These are phyloP conservation scores for Bambusicola thoracicus DNA, from an alignment of 2,113 vertebrate species.

Conservation along the genomic window DNA sequence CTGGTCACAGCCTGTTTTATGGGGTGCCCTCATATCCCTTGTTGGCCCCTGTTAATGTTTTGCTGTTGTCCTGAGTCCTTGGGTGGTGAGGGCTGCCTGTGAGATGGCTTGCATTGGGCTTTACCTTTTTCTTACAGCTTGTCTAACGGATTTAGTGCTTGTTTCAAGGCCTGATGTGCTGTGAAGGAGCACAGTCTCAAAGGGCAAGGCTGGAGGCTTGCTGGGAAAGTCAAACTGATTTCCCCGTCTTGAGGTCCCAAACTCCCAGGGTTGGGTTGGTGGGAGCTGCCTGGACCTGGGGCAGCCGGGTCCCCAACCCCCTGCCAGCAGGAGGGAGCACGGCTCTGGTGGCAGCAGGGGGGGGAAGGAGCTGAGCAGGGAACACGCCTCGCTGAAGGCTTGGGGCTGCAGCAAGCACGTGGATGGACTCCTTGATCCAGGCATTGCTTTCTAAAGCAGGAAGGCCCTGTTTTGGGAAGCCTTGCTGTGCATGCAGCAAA, in stretches of 20 bases:
- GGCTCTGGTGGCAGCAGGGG: not conserved
- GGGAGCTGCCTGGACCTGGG: not conserved
- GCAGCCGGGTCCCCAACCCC: no score
- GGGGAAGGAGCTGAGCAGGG: not conserved
- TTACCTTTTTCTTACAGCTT: not conserved
- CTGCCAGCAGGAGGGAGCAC: not conserved
- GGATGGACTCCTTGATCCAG: not conserved
- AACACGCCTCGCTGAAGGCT: no score
- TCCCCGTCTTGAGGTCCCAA: not conserved
- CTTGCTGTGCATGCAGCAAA: not conserved
- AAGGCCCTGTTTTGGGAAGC: not conserved
- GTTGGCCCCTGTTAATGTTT: not conserved
- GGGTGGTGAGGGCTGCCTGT: not conserved
- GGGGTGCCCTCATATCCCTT: not conserved
- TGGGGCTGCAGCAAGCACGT: not conserved
- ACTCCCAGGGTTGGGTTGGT: not conserved
- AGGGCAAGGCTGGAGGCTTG: not conserved
- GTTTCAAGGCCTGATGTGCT: not conserved
- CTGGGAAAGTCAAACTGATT: not conserved
- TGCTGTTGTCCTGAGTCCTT: not conserved
- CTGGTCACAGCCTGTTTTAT: not conserved
- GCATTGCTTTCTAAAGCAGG: not conserved
- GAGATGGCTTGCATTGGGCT: not conserved
- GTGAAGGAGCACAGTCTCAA: not conserved
- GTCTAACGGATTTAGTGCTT: not conserved